Evolutionary conservation across 2,888 invertebrate genomes (phyloP), one percentile per base, ranked within the genome.

Genomic region (Patella depressa): DNA sequence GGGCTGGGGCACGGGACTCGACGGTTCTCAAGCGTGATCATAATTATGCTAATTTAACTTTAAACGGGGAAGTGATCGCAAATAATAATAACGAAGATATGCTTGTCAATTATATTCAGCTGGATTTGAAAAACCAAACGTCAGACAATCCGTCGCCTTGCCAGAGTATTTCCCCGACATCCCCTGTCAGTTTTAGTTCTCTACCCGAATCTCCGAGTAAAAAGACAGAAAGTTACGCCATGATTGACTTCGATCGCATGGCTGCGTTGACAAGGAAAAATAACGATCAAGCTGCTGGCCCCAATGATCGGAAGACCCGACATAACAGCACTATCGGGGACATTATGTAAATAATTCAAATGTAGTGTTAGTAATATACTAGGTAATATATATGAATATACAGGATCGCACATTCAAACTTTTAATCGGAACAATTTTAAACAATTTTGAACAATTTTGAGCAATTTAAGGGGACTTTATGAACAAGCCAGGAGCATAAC

Each of bases 161-260:
- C n/a, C 81, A 82, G 4, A 73, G 81, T n/a, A 78, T 81, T 14
- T 82, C 85, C 9, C 85, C 88, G 0, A 84, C 87, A 14, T 86
- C 88, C 11, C 86, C 89, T 0, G 83, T 85, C 11, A 87, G 87
- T 59, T 84, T 84, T 71, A 74, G 81, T 5, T 84, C 85, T 3
- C 75, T 81, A 45, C 88, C 87, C 19, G 90, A 89, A 77, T 89
- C 89, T 2, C 89, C 88, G 0, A 83, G 84, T 65, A 86, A 86
- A 75, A 82, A 84, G 45, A 86, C 88, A 1, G 88, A 91, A 72
- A 95, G 96, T 74, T 98, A 97, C 90, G 96, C 96, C 12, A 96
- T 96, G 1, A 98, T 98, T 85, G 98, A 98, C 92, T 98, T 98
- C 92, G 95, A 97, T 87, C 96, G 96, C 93, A 98, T 98, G 0